A percentile compares a stretch with the other conserved stretches of the same genome.
Evolutionary conservation across 2,113 vertebrate species (phyloP).

Genomic region (Corythornis cristatus): DNA sequence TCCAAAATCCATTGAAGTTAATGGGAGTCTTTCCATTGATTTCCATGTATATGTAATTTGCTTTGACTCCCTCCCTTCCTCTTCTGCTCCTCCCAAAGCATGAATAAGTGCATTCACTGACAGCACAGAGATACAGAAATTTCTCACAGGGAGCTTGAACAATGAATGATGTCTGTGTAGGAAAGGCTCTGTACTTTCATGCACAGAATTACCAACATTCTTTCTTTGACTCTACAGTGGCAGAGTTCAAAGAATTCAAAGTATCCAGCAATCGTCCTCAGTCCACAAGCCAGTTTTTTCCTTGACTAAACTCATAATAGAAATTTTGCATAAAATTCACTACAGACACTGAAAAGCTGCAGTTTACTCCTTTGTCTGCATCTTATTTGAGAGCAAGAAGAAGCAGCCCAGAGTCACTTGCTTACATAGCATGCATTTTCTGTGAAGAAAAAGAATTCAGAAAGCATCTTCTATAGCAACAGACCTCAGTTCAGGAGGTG

Average conservation of each 20-base stretch:
- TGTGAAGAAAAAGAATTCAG: not conserved
- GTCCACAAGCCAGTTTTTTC: not conserved
- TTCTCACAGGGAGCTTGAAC: not conserved
- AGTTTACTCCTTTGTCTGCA: not conserved
- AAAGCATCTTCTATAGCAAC: not conserved
- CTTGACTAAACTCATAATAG: not conserved
- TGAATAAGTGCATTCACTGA: not conserved
- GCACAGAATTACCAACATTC: not conserved
- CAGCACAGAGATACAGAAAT: not conserved
- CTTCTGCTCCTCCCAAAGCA: not conserved
- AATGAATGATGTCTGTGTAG: not conserved
- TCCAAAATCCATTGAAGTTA: constrained; percentile 3
- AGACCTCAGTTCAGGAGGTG: not conserved
- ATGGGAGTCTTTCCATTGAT: not conserved
- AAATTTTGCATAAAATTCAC: not conserved
- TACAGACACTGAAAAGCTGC: not conserved
- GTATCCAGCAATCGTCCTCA: not conserved
- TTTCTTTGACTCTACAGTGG: not conserved
- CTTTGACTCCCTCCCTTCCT: constrained; percentile 3
- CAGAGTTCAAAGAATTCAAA: not conserved
- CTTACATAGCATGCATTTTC: accelerated
- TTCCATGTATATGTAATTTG: not conserved
- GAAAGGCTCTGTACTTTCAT: not conserved
- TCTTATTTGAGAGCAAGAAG: not conserved
- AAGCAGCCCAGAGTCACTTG: not conserved